Conservation (phyloP, 2,888 invertebrate species). For the Timandra comae region DNA sequence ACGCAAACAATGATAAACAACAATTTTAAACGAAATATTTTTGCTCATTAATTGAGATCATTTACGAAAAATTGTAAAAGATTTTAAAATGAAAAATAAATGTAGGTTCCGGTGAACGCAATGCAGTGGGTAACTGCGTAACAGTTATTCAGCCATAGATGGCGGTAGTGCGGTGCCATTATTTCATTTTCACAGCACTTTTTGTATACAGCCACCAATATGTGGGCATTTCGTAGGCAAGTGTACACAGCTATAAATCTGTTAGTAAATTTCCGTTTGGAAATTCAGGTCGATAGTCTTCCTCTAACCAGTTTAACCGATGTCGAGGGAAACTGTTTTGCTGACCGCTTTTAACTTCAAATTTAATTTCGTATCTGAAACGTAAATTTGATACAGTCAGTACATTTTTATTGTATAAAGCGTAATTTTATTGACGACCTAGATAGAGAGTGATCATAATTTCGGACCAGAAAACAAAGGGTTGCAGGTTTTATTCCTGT, state of each 20-base stretch:
- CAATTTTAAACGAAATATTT: too few relatives aligned
- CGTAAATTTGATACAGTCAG: too few relatives aligned
- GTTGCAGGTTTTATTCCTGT: too few relatives aligned
- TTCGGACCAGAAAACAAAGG: too few relatives aligned
- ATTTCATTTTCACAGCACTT: constrained; percentile 18
- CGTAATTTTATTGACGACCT: too few relatives aligned
- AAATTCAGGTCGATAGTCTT: constrained; percentile 10
- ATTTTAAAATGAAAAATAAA: too few relatives aligned
- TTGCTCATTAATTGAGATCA: too few relatives aligned
- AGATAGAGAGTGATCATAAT: too few relatives aligned
- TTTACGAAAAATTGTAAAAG: too few relatives aligned
- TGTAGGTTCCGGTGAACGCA: constrained; percentile 14
- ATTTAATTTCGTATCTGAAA: too few relatives aligned
- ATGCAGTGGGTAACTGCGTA: constrained; percentile 17
- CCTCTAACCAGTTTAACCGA: constrained; percentile 4
- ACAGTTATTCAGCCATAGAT: constrained; percentile 10
- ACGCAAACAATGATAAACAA: too few relatives aligned
- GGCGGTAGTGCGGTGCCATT: constrained; percentile 11
- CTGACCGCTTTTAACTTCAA: constrained; percentile 9
- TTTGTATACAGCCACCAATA: constrained; percentile 7
- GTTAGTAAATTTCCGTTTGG: constrained; percentile 13
- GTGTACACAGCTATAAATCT: constrained; percentile 16
- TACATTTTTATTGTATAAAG: too few relatives aligned
- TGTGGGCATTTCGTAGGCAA: constrained; percentile 6
- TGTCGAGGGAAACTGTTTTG: constrained; percentile 8